phyloP scores from a whole-genome alignment of 2,797 vertebrate genomes.

The Cyprinella venusta region DNA sequence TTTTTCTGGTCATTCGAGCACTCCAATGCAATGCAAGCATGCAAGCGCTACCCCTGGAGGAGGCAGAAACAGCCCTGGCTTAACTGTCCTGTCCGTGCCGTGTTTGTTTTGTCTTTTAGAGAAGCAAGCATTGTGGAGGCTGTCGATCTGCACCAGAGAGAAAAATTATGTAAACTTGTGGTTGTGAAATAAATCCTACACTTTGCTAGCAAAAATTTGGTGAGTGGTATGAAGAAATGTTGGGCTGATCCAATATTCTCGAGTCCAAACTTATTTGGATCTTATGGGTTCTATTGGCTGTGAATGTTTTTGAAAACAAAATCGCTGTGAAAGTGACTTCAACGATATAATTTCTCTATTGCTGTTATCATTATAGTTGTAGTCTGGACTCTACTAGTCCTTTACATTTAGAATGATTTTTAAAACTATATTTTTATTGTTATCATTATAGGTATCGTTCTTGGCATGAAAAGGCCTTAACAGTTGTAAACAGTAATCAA shows the following conservation, averaged over 20 bases:
- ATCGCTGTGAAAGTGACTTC: neutral
- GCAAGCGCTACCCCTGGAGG: too few species aligned
- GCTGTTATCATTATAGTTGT: neutral
- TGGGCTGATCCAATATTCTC: conserved; percentile 4
- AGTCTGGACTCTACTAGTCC: neutral
- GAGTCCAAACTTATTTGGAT: conserved; percentile 48
- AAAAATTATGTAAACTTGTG: conserved; percentile 24
- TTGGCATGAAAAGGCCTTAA: neutral
- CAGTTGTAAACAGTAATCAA: conserved; percentile 23
- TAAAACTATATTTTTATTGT: neutral
- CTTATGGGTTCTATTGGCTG: conserved; percentile 11
- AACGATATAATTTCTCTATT: neutral
- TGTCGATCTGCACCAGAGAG: conserved; percentile 36
- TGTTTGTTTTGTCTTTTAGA: neutral
- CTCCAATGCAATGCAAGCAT: too few species aligned
- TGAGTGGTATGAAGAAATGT: conserved; percentile 24
- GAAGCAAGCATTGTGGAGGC: neutral
- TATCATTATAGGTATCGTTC: neutral
- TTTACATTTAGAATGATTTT: neutral
- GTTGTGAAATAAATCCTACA: conserved; percentile 23
- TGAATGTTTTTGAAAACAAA: neutral
- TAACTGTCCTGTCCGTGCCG: too few species aligned
- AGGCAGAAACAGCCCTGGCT: too few species aligned
- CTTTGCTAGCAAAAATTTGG: conserved; percentile 24
- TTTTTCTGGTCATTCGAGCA: too few species aligned